These are phyloP conservation scores for Muschampia plurimacula DNA, from an alignment of 2,888 invertebrate genomes.

Conservation along the genomic window DNA sequence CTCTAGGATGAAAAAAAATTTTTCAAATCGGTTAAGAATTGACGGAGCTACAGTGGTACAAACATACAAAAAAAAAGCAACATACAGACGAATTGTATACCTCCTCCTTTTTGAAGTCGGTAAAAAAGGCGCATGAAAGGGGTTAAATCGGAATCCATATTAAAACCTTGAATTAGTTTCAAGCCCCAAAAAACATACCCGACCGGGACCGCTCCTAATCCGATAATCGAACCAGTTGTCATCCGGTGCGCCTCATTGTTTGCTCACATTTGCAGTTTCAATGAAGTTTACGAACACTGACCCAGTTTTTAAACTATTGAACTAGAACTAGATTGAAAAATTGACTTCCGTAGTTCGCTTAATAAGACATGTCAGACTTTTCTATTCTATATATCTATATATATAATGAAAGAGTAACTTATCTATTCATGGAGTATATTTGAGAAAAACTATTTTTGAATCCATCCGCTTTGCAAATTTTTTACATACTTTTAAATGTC, in stretches of 20 bases:
- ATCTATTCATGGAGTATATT: too few species aligned
- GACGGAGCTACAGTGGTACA: too few species aligned
- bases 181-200: neutral
- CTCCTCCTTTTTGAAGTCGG: too few species aligned
- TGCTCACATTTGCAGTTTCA: neutral
- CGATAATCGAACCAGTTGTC: constrained; percentile 2
- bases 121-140: too few species aligned
- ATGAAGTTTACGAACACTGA: neutral
- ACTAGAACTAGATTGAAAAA: neutral
- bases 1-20: too few species aligned
- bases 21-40: too few species aligned
- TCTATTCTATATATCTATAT: neutral
- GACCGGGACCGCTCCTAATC: neutral
- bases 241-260: neutral
- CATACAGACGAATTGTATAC: too few species aligned
- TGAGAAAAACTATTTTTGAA: too few species aligned
- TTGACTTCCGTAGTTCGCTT: neutral
- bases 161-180: neutral
- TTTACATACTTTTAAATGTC: too few species aligned
- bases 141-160: too few species aligned
- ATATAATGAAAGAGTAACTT: neutral
- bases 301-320: neutral
- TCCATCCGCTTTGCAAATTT: too few species aligned
- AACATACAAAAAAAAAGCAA: too few species aligned
- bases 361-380: neutral